phyloP scores from a whole-genome alignment of 2,797 vertebrate genomes.

The Peromyscus aztecus region DNA sequence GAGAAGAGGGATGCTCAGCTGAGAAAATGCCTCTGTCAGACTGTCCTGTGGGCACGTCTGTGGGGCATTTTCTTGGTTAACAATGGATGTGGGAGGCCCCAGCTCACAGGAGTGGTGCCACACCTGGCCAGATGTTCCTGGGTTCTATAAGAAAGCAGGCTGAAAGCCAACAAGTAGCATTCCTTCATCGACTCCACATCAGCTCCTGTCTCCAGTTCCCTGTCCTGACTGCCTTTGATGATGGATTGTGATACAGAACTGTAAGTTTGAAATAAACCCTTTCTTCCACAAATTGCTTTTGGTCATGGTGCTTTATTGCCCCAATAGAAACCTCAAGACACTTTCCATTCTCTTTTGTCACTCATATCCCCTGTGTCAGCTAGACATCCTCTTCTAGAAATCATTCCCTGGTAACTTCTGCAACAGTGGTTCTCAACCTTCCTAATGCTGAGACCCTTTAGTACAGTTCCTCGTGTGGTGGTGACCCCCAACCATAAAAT shows the following conservation, averaged over 20 bases:
- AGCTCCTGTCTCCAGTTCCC: not conserved
- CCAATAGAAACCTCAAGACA: not conserved
- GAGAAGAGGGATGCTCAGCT: not conserved
- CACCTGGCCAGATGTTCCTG: not conserved
- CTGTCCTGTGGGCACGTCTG: no score
- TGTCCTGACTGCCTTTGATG: not conserved
- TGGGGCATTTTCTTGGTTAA: not conserved
- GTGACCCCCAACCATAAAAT: not conserved
- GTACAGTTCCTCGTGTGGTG: not conserved
- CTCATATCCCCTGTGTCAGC: not conserved
- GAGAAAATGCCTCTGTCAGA: not conserved
- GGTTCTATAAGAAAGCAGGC: not conserved
- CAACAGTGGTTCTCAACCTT: not conserved
- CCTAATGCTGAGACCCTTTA: not conserved
- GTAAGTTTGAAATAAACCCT: not conserved
- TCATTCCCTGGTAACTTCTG: not conserved
- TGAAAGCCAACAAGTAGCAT: not conserved
- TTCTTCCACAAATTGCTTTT: not conserved
- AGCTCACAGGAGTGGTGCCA: not conserved
- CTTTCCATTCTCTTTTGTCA: not conserved
- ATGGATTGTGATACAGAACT: not conserved
- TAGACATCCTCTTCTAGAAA: not conserved
- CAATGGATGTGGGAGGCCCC: no score
- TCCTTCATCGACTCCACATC: not conserved
- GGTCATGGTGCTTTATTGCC: not conserved